Percentiles rank a stretch among this genome's conserved stretches.
These are phyloP conservation scores for Yasuhikotakia modesta DNA, from an alignment of 2,797 vertebrate genomes.

Conservation along the genomic window DNA sequence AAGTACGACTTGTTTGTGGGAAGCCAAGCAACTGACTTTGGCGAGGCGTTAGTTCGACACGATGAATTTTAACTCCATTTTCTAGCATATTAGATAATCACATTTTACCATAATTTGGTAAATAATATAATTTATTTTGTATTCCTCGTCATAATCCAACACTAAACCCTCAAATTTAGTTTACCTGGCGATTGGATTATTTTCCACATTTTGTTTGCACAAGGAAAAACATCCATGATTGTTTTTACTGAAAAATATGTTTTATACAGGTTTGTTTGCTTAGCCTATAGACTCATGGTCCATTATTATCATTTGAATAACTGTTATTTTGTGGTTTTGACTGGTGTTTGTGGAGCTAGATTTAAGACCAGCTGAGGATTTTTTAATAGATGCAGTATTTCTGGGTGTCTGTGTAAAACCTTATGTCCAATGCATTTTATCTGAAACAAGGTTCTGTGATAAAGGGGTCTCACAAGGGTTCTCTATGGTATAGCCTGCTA, in stretches of 20 bases:
- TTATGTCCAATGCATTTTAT: neutral
- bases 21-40: constrained; percentile 93
- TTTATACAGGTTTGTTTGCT: neutral
- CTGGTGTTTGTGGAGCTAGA: neutral
- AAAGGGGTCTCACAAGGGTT: too few relatives aligned
- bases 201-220: constrained; percentile 28
- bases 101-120: constrained; percentile 60
- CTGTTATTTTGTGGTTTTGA: neutral
- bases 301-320: neutral
- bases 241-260: constrained; percentile 16
- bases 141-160: constrained; percentile 65
- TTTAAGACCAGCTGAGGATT: neutral
- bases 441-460: neutral
- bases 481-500: too few relatives aligned
- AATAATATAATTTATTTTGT: constrained; percentile 80
- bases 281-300: neutral
- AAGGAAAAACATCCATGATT: constrained; percentile 18
- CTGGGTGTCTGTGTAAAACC: neutral
- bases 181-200: constrained; percentile 66
- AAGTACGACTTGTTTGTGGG: constrained; percentile 92
- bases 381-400: neutral
- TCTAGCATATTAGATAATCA: constrained; percentile 43
- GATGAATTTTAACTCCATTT: constrained; percentile 83
- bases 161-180: constrained; percentile 59
- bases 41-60: constrained; percentile 87